phyloP scores from a whole-genome alignment of 1,140 invertebrate genomes.

The Muscidifurax raptorellus region DNA sequence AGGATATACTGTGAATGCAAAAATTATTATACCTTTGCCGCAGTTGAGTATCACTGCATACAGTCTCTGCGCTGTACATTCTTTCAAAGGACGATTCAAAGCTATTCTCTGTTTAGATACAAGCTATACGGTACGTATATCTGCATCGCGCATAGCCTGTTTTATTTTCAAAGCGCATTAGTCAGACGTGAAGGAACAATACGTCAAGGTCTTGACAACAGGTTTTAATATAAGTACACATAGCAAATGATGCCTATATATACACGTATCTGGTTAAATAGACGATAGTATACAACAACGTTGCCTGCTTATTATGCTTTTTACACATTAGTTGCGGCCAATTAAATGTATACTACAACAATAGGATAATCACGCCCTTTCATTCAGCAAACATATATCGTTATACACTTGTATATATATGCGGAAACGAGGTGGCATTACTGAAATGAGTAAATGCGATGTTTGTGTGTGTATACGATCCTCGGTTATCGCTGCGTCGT shows the following conservation, averaged over 20 bases:
- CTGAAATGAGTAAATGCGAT: too few species aligned
- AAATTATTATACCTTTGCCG: too few species aligned
- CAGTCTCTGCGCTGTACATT: not conserved
- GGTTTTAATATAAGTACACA: not conserved
- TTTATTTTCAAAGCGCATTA: conserved; percentile 11
- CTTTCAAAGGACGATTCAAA: not conserved
- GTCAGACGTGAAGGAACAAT: conserved; percentile 21
- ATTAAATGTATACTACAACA: too few species aligned
- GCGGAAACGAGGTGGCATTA: too few species aligned
- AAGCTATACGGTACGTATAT: not conserved
- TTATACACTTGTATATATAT: too few species aligned
- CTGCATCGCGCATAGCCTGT: not conserved
- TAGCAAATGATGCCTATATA: not conserved
- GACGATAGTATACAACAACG: not conserved
- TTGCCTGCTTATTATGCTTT: too few species aligned
- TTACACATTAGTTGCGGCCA: not conserved
- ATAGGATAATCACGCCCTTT: too few species aligned
- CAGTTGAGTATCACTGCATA: not conserved
- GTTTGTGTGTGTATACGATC: too few species aligned
- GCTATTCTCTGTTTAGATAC: not conserved
- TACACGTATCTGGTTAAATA: not conserved
- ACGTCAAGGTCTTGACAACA: conserved; percentile 10
- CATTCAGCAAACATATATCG: too few species aligned
- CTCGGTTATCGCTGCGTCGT: too few species aligned
- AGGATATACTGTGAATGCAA: too few species aligned